A percentile compares a stretch with the other conserved stretches of the same genome.
These are phyloP conservation scores for Trissoscelio sp. DNA, from an alignment of 2,888 invertebrate species.

Conservation along the genomic window DNA sequence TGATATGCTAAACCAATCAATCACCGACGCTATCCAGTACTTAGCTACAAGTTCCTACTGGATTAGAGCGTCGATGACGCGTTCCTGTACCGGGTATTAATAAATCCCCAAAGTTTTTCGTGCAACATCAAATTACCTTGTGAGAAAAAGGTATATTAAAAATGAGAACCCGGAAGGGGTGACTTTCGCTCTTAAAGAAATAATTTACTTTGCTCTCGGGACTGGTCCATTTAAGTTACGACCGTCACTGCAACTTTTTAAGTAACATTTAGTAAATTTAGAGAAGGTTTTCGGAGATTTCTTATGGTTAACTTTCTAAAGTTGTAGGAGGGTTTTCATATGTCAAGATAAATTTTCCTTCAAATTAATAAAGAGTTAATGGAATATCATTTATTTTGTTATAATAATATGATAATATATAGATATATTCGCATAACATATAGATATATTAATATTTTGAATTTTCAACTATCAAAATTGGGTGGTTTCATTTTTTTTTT, in stretches of 20 bases:
- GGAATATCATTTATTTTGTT: too few species aligned
- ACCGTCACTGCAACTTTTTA: not conserved
- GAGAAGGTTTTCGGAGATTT: not conserved
- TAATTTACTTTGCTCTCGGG: not conserved
- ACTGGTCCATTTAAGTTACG: not conserved
- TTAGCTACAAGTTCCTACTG: conserved; percentile 20
- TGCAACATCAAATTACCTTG: not conserved
- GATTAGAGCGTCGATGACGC: not conserved
- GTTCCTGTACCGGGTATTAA: not conserved
- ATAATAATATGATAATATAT: too few species aligned
- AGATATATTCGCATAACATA: too few species aligned
- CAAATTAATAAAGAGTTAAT: too few species aligned
- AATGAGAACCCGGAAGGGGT: too few species aligned
- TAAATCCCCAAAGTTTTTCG: not conserved
- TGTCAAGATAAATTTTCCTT: too few species aligned
- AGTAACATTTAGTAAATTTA: not conserved
- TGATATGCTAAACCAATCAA: conserved; percentile 23
- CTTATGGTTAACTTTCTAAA: too few species aligned
- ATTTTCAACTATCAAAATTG: too few species aligned
- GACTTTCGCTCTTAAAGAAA: not conserved
- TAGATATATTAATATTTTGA: too few species aligned
- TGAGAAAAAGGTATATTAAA: too few species aligned
- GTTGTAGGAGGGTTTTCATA: too few species aligned
- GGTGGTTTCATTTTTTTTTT: too few species aligned
- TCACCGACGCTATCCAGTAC: conserved; percentile 19